A percentile compares a stretch with the other conserved stretches of the same genome.
Evolutionary conservation across 1,140 invertebrate species (phyloP).

Genomic region (Melipona quadrifasciata): DNA sequence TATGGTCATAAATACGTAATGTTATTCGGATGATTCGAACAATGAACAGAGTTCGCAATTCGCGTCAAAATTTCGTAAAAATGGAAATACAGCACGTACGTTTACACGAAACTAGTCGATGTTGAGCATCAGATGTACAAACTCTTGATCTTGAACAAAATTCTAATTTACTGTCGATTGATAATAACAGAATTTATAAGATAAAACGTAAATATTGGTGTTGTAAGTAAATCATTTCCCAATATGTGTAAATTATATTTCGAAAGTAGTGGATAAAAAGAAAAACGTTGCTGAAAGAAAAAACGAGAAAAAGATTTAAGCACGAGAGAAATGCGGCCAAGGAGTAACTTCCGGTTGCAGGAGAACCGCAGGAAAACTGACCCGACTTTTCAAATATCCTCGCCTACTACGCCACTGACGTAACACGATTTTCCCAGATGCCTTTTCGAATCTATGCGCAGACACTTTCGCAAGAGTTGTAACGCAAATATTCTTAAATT

Average conservation of each 20-base stretch:
- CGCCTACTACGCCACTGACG: conserved; percentile 8
- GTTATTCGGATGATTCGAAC: neutral
- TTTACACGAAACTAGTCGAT: no score
- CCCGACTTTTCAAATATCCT: conserved; percentile 33
- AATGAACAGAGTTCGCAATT: neutral
- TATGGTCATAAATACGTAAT: neutral
- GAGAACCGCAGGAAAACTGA: conserved; percentile 50
- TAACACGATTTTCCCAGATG: conserved; percentile 51
- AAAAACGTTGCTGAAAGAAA: neutral
- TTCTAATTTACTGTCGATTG: no score
- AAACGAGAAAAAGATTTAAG: conserved; percentile 6
- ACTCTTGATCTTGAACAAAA: no score
- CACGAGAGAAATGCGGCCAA: conserved; percentile 22
- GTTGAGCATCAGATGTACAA: no score
- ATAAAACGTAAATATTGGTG: neutral
- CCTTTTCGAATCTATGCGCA: conserved; percentile 42
- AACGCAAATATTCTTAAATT: neutral
- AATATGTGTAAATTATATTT: neutral
- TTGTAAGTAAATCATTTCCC: neutral
- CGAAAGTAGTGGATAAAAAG: neutral
- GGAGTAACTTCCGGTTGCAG: conserved; percentile 50
- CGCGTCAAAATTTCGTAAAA: no score
- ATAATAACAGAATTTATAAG: neutral
- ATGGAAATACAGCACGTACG: no score
- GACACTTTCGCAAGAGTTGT: neutral